Evolutionary conservation across 2,888 invertebrate species (phyloP).

Genomic region (Volucella bombylans): DNA sequence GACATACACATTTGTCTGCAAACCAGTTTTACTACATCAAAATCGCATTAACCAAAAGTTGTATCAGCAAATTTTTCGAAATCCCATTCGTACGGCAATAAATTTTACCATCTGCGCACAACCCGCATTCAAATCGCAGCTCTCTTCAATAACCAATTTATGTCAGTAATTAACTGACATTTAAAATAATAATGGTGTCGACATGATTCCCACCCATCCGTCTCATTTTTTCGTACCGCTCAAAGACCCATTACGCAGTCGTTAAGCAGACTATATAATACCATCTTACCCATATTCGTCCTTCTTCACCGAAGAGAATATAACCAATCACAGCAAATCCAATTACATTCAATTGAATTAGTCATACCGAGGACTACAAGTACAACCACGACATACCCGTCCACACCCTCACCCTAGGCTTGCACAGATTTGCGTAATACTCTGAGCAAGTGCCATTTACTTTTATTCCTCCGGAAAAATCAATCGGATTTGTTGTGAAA

Average conservation of each 20-base stretch:
- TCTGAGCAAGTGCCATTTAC: constrained; percentile 21
- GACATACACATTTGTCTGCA: no score
- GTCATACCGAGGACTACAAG: not conserved
- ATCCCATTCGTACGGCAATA: constrained; percentile 2
- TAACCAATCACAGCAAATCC: constrained; percentile 27
- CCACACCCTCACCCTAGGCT: not conserved
- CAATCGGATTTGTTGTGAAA: not conserved
- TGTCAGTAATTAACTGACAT: constrained; percentile 28
- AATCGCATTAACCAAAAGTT: not conserved
- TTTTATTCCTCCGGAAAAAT: constrained; percentile 6
- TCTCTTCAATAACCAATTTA: constrained; percentile 37
- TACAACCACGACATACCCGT: no score
- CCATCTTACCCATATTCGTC: no score
- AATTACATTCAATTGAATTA: constrained; percentile 30
- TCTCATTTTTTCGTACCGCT: not conserved
- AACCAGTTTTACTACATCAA: not conserved
- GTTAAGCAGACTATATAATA: not conserved
- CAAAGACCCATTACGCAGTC: not conserved
- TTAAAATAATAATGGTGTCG: constrained; percentile 9
- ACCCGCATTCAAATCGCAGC: constrained; percentile 1
- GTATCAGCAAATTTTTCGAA: not conserved
- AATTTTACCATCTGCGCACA: constrained; percentile 1
- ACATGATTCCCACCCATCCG: not conserved
- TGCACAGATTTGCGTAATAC: constrained; percentile 32
- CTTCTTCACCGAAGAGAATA: constrained; percentile 1